Conservation (phyloP, 2,113 vertebrate genomes). For the Phaethornis superciliosus region DNA sequence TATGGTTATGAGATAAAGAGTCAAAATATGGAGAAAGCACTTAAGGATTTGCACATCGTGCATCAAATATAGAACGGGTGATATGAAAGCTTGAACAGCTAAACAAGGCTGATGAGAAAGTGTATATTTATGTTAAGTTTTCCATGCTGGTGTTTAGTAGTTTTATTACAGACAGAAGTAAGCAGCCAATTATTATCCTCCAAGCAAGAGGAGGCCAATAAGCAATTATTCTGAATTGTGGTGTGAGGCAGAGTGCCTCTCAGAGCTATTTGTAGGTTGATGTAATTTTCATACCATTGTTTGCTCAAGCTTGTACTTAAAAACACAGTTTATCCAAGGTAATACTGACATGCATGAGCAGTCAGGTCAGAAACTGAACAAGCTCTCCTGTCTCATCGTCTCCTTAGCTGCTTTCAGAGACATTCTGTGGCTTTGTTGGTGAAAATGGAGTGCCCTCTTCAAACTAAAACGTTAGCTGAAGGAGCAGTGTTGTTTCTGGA, state of each 20-base stretch:
- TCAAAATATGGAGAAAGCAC: neutral
- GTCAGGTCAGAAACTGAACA: neutral
- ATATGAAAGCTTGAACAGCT: neutral
- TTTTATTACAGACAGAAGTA: slow-evolving; percentile 1
- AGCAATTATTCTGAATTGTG: slow-evolving; percentile 30
- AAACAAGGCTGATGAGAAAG: neutral
- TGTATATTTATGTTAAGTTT: neutral
- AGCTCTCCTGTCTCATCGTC: neutral
- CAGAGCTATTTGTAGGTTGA: slow-evolving; percentile 37
- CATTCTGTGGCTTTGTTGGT: neutral
- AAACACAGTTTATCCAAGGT: slow-evolving; percentile 6
- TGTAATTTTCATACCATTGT: slow-evolving; percentile 24
- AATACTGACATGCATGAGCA: accelerated
- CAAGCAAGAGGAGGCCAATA: neutral
- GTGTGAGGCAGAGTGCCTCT: neutral
- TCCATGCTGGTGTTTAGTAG: neutral
- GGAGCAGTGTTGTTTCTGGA: neutral
- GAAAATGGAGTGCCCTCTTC: neutral
- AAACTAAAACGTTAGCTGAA: neutral
- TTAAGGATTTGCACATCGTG: neutral
- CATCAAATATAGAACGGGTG: neutral
- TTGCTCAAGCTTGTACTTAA: slow-evolving; percentile 29
- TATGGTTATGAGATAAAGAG: neutral
- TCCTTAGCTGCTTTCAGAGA: neutral
- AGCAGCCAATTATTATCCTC: slow-evolving; percentile 15